Conservation (phyloP, 2,888 invertebrate genomes). For the Pharmacophagus antenor region DNA sequence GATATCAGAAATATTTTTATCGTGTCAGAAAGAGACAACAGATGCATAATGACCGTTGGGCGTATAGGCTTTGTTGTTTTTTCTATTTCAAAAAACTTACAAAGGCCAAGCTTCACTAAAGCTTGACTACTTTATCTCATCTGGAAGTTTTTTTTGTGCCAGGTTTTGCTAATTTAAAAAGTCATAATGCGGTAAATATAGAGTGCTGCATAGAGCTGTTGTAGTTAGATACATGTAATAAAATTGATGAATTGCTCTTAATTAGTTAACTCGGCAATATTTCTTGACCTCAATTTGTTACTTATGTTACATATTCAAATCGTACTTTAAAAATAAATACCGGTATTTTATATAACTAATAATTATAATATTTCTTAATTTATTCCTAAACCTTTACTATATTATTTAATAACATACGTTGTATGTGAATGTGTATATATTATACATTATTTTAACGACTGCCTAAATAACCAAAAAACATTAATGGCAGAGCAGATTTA, state of each 20-base stretch:
- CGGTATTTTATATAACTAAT: neutral
- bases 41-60: constrained; percentile 65
- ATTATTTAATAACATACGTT: too few relatives aligned
- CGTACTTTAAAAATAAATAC: neutral
- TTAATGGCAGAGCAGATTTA: too few relatives aligned
- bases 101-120: constrained; percentile 24
- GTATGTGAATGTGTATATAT: too few relatives aligned
- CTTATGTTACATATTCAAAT: constrained; percentile 16
- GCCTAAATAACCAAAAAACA: too few relatives aligned
- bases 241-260: constrained; percentile 2
- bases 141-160: neutral
- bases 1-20: constrained; percentile 72
- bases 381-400: too few relatives aligned
- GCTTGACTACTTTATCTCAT: constrained; percentile 6
- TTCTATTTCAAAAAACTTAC: constrained; percentile 36
- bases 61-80: constrained; percentile 61
- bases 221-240: neutral
- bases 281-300: constrained; percentile 13
- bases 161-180: neutral
- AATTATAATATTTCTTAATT: too few relatives aligned
- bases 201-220: constrained; percentile 6
- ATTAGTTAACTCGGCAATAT: constrained; percentile 4
- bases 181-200: neutral
- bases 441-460: too few relatives aligned
- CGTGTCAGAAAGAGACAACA: constrained; percentile 63